Evolutionary conservation across 2,113 vertebrate species (phyloP), one percentile per base, ranked within the genome.

Genomic region (Apeltes quadracus): DNA sequence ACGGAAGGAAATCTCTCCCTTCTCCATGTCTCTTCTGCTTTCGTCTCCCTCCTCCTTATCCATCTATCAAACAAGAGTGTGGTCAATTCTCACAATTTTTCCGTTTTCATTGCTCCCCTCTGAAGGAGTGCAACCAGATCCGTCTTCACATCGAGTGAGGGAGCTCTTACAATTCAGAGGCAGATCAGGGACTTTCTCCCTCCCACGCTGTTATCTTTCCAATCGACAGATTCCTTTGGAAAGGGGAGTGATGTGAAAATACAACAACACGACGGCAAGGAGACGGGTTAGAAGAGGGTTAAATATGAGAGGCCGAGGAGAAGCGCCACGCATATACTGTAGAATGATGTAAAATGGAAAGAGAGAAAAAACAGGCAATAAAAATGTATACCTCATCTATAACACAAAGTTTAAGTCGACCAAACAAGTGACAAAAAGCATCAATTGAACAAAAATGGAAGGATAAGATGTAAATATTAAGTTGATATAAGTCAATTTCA

Each of bases 121-220:
- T 79, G 64, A 80, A 63, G 39, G 61, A 54, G 43, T 11, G 38
- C 36, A 75, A 64, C 61, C 32, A 34, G 53, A 76, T 57, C 66
- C 34, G 51, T 72, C 8, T 7, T 81, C 55, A 62, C 41, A 73
- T 76, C 38, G 3, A 65, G 72, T 71, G 71, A 77, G 56, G 23
- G 67, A 75, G 56, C 41, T 72, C 23, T 75, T 56, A 81, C 2
- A 22, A 80, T 86, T 89, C 64, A 85, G 75, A 82, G 75, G 71
- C 73, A 68, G 64, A 65, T 29, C 2, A 64, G 56, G 50, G 43
- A 14, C 58, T 64, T 27, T 39, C 68, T 67, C 32, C 43, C 62
- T 63, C 23, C 13, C 55, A 18, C 0, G 11, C 43, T 25, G 57
- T 25, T 61, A 18, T 75, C 16, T 34, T n/a, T 61, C 51, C 29